A percentile compares a stretch with the other conserved stretches of the same genome.
These are phyloP conservation scores for Metacarcinus magister DNA, from an alignment of 2,888 invertebrate genomes.

Conservation along the genomic window DNA sequence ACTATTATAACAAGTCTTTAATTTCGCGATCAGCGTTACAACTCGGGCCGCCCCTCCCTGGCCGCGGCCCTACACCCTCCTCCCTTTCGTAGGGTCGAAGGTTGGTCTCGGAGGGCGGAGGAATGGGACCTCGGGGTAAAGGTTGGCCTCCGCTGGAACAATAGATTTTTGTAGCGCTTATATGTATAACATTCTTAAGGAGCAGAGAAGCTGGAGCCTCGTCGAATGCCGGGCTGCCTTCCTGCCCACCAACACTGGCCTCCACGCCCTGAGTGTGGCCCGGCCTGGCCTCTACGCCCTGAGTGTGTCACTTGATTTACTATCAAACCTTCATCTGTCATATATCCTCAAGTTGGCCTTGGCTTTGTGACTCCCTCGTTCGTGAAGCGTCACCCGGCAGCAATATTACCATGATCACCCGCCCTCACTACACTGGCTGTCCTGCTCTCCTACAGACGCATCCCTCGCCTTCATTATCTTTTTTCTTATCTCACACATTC, in stretches of 20 bases:
- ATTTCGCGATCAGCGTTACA: conserved; percentile 77
- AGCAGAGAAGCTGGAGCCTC: conserved; percentile 50
- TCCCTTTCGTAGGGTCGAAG: conserved; percentile 60
- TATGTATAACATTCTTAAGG: conserved; percentile 76
- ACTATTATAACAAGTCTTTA: conserved; percentile 78
- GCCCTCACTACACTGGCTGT: neutral
- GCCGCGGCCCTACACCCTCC: conserved; percentile 64
- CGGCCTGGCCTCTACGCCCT: neutral
- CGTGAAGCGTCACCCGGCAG: neutral
- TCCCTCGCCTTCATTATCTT: neutral
- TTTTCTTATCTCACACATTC: neutral
- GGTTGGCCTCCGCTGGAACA: conserved; percentile 47
- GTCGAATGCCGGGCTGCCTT: conserved; percentile 72
- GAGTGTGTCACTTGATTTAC: neutral
- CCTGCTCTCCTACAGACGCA: neutral
- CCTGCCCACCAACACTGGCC: conserved; percentile 61
- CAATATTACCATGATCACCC: neutral
- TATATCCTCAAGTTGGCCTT: conserved; percentile 15
- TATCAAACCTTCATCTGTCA: neutral
- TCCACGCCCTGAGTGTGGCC: conserved; percentile 29
- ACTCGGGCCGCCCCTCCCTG: conserved; percentile 65
- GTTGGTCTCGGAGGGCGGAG: conserved; percentile 66
- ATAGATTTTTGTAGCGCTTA: conserved; percentile 70
- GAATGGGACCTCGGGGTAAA: conserved; percentile 63
- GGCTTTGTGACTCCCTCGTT: neutral